Evolutionary conservation across 2,888 invertebrate genomes (phyloP), one percentile per base, ranked within the genome.

Genomic region (Patella ulyssiponensis): DNA sequence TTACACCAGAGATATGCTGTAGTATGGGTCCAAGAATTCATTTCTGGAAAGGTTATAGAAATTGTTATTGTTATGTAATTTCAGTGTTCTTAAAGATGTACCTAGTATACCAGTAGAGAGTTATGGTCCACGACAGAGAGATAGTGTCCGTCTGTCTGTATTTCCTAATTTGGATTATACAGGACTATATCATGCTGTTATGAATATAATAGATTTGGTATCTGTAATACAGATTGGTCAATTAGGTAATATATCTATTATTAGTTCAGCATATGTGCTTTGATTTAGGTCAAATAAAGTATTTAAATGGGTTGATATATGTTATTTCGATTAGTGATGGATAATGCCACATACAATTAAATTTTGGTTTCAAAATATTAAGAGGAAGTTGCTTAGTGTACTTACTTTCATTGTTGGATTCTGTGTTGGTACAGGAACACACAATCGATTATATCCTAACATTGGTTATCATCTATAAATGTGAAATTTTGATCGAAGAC

Each of bases 141-240:
- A 98, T 92, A 91, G 89, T 80, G 87, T 90, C 5, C 94, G 99
- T 77, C 96, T 98, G 94, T 95, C 95, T 51, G 94, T 98, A 74
- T 99, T 97, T 92, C 99, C 99, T 12, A 98, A 96, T 92, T 94
- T 99, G 86, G 98, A 99, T 93, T 99, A 99, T 92, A 97, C 97
- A 91, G 98, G 97, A 75, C 94, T 99, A 71, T 98, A 97, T 92
- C 96, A 96, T 91, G 97, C 97, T 27, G 94, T 99, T 76, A 93
- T 96, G 33, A 96, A 96, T 88, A 93, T 98, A 82, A 95, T 98
- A 75, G 98, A 99, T 92, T 96, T 98, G n/a, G 96, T 97, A 44
- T 96, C 98, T 17, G 94, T 96, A 79, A 95, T 99, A 84, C 97
- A 96, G 91, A 95, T 96, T 90, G 98, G 97, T 69, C 92, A 92